Base-by-base conservation (phyloP, 2,113 vertebrate genomes). In the Chamaea fasciata region DNA sequence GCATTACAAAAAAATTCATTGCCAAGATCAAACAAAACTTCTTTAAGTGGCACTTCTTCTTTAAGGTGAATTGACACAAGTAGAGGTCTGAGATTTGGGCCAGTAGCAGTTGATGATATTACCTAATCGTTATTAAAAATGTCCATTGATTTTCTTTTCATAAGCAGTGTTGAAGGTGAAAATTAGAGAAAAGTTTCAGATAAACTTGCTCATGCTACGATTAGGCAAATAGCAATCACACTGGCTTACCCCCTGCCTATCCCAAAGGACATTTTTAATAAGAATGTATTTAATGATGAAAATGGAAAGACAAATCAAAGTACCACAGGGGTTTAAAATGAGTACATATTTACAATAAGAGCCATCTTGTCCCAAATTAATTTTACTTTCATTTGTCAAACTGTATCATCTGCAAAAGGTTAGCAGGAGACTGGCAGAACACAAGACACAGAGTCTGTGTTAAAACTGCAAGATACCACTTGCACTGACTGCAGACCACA, bases 1-100 rank as follows among this genome's bases (percentile, higher is more conserved):
- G 99, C 99, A 99, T 99, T 99, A 99, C 98, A 99, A 99, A 98
- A 98, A 98, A 96, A 97, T 96, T 97, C 94, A 96, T 97, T 22
- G 77, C 96, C 93, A 96, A 98, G 96, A 95, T 97, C 96, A 98
- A 98, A 97, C 93, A 92, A 97, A 98, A 98, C 96, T 98, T 98
- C 98, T 98, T 98, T 98, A 99, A 98, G 98, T 99, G 99, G 99
- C 98, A 99, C 98, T 98, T 99, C 98, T 98, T 99, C 90, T 95
- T 98, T 98, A 97, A 98, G 98, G 98, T 98, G 98, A 98, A 98
- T 98, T 99, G 98, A 99, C 98, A 98, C 91, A 97, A 98, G 97
- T 97, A 98, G 97, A 97, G 94, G 96, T 97, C 97, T 97, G 96
- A 97, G 95, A 97, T 97, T 97, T 96, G 97, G 97, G 97, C 97